Percentiles rank a stretch among this genome's conserved stretches.
These are phyloP conservation scores for Stenotaenia linearis DNA, from an alignment of 2,888 invertebrate genomes.

Conservation along the genomic window DNA sequence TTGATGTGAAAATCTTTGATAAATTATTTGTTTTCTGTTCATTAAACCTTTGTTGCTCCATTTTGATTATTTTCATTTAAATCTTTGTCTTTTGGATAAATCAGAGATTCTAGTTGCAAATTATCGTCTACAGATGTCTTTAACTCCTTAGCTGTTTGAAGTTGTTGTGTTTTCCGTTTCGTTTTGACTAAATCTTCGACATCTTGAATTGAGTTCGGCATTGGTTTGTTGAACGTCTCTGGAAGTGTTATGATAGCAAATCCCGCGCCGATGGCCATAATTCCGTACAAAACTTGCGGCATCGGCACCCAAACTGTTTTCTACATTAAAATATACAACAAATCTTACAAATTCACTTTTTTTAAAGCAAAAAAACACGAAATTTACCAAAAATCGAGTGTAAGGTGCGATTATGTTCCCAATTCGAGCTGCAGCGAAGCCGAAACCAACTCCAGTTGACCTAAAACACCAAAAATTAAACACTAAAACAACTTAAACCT, in stretches of 20 bases:
- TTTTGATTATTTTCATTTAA: not conserved
- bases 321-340: not conserved
- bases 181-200: not conserved
- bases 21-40: no score
- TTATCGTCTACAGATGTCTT: not conserved
- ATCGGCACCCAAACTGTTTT: not conserved
- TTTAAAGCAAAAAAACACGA: not conserved
- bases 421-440: constrained; percentile 26
- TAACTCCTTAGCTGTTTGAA: not conserved
- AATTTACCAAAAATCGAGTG: not conserved
- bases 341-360: no score
- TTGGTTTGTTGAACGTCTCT: constrained; percentile 29
- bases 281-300: constrained; percentile 10
- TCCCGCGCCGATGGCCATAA: constrained; percentile 8
- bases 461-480: not conserved
- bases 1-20: no score
- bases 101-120: not conserved
- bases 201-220: constrained; percentile 32
- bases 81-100: not conserved
- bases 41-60: not conserved
- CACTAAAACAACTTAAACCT: not conserved
- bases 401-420: constrained; percentile 21
- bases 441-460: constrained; percentile 29
- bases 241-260: not conserved
- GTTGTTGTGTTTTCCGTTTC: not conserved